Percentiles rank a stretch among this genome's conserved stretches.
phyloP scores from a whole-genome alignment of 1,140 invertebrate species.

The Drosophila tsacasi region DNA sequence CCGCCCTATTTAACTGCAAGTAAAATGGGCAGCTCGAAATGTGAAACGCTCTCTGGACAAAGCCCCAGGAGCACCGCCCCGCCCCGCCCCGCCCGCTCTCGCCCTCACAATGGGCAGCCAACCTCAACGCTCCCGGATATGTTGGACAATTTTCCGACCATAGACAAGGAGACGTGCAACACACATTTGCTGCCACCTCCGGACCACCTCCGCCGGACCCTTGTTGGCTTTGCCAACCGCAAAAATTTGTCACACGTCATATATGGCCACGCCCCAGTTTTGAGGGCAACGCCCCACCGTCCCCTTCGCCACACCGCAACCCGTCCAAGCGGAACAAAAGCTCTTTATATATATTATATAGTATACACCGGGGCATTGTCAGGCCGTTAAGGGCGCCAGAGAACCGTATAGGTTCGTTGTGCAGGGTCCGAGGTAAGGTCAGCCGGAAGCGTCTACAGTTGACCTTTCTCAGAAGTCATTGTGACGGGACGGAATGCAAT shows the following conservation, averaged over 20 bases:
- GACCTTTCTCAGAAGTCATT: constrained; percentile 14
- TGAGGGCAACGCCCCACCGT: constrained; percentile 28
- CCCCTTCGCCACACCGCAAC: not conserved
- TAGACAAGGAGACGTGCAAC: constrained; percentile 58
- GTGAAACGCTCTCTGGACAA: constrained; percentile 9
- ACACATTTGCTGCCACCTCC: constrained; percentile 33
- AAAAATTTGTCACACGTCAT: constrained; percentile 76
- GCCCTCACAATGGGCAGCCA: constrained; percentile 45
- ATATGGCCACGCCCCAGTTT: constrained; percentile 57
- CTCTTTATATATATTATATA: constrained; percentile 41
- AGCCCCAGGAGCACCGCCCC: not conserved
- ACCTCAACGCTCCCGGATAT: constrained; percentile 70
- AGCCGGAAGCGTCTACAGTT: constrained; percentile 6
- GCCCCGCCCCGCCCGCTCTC: no score
- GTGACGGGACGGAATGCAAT: not conserved
- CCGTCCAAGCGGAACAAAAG: constrained; percentile 45
- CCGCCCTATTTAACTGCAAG: constrained; percentile 82
- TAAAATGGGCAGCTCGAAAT: constrained; percentile 51
- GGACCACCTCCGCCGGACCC: not conserved
- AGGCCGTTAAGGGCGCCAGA: constrained; percentile 50
- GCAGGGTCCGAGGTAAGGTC: constrained; percentile 5
- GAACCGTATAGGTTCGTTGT: not conserved
- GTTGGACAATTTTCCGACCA: constrained; percentile 76
- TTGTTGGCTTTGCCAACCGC: constrained; percentile 62
- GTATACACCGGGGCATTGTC: constrained; percentile 46